Evolutionary conservation across 2,888 invertebrate species (phyloP), one percentile per base, ranked within the genome.

Genomic region (Idaea biselata): DNA sequence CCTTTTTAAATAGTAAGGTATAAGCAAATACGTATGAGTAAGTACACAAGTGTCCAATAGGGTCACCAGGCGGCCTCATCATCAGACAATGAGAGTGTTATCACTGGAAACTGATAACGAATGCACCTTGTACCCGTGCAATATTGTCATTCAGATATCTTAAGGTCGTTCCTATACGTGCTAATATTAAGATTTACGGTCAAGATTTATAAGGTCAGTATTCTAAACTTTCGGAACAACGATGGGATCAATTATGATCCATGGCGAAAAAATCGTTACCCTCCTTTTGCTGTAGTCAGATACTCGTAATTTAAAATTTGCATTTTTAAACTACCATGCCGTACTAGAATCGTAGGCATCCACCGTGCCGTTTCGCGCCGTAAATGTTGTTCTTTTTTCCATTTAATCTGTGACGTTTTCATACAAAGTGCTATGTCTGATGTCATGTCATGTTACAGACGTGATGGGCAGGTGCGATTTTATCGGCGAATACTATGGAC

Each of bases 61-160:
- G 44, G 44, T 44, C 17, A 56, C 55, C 66, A 60, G 59, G 65
- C 32, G 65, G 67, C 65, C 67, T 65, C 63, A 55, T 67, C 65
- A 65, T 67, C 65, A 65, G 67, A 70, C 67, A 68, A 66, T 65
- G 67, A 68, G 64, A 62, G 63, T 58, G 58, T 68, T 70, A 72
- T 72, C 71, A 59, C 59, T 63, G 60, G 60, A 62, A 63, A 68
- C 67, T 66, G 70, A 72, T 72, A 72, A 59, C 44, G 62, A 0
- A 18, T 68, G 72, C 64, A 72, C 72, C 72, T 72, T 72, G 70
- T 70, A 72, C 71, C 68, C 68, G 17, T 63, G 63, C 67, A 65
- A 67, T 60, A 11, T 65, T 67, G 64, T 70, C 68, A 69, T 71
- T 68, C 59, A 62, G 60, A 65, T 71, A 68, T 71, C 68, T 58